Evolutionary conservation across 1,140 invertebrate species (phyloP).

Genomic region (Phthorimaea operculella): DNA sequence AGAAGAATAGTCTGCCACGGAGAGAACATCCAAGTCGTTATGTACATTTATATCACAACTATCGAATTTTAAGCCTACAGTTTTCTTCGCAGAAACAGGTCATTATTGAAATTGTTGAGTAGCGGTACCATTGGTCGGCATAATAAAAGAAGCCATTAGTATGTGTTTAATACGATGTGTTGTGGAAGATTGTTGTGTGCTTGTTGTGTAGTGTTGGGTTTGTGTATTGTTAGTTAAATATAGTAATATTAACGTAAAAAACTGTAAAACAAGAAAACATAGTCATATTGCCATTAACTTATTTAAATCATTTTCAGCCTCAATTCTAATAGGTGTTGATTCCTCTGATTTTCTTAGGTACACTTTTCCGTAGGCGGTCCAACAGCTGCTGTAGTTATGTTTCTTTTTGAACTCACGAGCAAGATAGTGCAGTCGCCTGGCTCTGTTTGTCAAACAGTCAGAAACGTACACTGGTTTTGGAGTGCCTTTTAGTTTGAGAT

Average conservation of each 20-base stretch:
- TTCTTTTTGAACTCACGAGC: slow-evolving; percentile 10
- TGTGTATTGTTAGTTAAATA: neutral
- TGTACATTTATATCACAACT: neutral
- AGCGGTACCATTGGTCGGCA: neutral
- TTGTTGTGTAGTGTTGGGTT: neutral
- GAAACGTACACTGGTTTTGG: slow-evolving; percentile 5
- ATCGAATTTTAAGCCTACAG: neutral
- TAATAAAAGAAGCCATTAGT: no score
- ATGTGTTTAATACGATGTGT: no score
- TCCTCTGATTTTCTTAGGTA: slow-evolving; percentile 10
- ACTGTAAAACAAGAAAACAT: neutral
- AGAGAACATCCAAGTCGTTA: neutral
- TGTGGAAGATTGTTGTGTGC: slow-evolving; percentile 2
- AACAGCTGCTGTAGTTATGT: slow-evolving; percentile 9
- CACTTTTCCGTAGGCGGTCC: slow-evolving; percentile 13
- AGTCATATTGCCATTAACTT: slow-evolving; percentile 1
- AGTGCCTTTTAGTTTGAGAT: neutral
- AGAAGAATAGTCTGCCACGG: neutral
- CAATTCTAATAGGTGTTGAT: slow-evolving; percentile 5
- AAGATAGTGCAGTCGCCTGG: slow-evolving; percentile 11
- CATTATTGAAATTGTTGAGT: neutral
- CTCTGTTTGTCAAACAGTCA: slow-evolving; percentile 10
- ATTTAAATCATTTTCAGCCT: slow-evolving; percentile 9
- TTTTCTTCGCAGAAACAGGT: neutral
- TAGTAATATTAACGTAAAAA: neutral